Percentiles rank a stretch among this genome's conserved stretches.
phyloP scores from a whole-genome alignment of 2,113 vertebrate species.

The Petaurus breviceps region DNA sequence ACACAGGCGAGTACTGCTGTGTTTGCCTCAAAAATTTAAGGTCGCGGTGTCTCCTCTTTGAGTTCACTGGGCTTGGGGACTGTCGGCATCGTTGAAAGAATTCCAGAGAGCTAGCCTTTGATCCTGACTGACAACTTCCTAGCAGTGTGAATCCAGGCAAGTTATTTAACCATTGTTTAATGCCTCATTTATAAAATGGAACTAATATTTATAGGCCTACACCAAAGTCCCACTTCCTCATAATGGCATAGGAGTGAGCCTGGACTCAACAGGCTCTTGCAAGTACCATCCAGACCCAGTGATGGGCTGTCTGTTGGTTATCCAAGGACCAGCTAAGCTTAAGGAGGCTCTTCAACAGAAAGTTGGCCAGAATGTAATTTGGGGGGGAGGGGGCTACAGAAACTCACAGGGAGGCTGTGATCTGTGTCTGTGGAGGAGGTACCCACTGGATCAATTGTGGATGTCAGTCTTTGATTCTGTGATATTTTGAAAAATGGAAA shows the following conservation, averaged over 20 bases:
- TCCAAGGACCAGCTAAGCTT: not conserved
- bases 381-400: not conserved
- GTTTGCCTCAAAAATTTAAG: not conserved
- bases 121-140: not conserved
- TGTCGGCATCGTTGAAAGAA: accelerated
- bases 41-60: accelerated
- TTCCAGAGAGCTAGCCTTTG: not conserved
- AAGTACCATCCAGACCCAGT: not conserved
- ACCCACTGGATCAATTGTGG: not conserved
- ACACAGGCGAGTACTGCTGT: not conserved
- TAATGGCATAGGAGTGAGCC: not conserved
- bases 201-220: not conserved
- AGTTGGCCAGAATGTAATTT: not conserved
- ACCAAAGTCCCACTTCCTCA: not conserved
- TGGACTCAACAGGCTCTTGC: not conserved
- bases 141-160: not conserved
- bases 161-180: not conserved
- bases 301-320: not conserved
- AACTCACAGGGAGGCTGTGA: not conserved
- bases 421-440: not conserved
- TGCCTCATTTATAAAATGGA: not conserved
- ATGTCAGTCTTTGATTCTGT: not conserved
- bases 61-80: not conserved
- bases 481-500: not conserved
- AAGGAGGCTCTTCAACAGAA: not conserved